phyloP scores from a whole-genome alignment of 2,113 vertebrate genomes.

The Sander vitreus region DNA sequence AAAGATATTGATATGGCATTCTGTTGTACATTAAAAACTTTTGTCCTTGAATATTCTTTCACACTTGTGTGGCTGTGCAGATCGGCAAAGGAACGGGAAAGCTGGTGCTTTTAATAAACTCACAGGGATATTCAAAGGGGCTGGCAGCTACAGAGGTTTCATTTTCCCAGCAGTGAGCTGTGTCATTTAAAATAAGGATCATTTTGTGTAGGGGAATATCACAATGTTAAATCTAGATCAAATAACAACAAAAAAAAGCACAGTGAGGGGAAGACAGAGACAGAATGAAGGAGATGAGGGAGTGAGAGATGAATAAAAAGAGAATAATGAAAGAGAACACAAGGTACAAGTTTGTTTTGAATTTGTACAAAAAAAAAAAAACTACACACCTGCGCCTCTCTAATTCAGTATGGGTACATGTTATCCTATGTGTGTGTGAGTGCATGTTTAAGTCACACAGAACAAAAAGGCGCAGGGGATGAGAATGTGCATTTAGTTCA shows the following conservation, averaged over 20 bases:
- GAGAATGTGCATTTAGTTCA: constrained; percentile 32
- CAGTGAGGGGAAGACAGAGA: constrained; percentile 1
- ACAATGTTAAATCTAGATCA: constrained; percentile 81
- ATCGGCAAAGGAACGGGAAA: constrained; percentile 70
- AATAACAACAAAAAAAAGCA: constrained; percentile 66
- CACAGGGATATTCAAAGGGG: constrained; percentile 76
- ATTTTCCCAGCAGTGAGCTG: constrained; percentile 81
- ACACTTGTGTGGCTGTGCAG: constrained; percentile 73
- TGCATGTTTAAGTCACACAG: constrained; percentile 2
- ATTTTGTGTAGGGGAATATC: constrained; percentile 76
- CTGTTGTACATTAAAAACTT: constrained; percentile 74
- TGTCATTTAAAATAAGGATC: constrained; percentile 82
- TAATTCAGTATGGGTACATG: constrained; percentile 17
- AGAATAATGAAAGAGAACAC: constrained; percentile 24
- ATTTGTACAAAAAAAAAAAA: constrained; percentile 35
- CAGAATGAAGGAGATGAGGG: neutral
- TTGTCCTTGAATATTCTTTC: constrained; percentile 80
- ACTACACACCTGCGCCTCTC: constrained; percentile 19
- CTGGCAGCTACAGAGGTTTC: constrained; percentile 80
- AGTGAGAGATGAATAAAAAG: constrained; percentile 16
- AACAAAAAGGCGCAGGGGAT: constrained; percentile 5
- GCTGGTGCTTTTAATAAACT: constrained; percentile 84
- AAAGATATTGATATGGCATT: constrained; percentile 70
- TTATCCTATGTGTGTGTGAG: neutral
- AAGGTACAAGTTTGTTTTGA: constrained; percentile 43